Evolutionary conservation across 1,140 invertebrate genomes (phyloP).

Genomic region (Heterodera schachtii): DNA sequence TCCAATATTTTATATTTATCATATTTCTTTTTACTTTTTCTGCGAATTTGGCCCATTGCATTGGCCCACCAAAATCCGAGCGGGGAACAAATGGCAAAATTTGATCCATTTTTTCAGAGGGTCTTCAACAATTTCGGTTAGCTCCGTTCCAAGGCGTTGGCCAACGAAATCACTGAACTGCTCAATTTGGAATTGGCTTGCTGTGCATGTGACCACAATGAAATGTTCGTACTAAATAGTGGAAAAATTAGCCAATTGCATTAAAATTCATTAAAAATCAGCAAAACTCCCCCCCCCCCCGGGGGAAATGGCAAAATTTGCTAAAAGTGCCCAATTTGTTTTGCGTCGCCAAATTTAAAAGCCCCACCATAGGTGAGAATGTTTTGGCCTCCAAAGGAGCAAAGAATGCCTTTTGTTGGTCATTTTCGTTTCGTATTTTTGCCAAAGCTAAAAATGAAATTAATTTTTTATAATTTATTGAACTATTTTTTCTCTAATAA

Average conservation of each 20-base stretch:
- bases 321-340: neutral
- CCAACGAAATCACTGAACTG: conserved; percentile 15
- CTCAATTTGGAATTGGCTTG: neutral
- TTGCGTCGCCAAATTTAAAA: neutral
- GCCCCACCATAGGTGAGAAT: neutral
- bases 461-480: neutral
- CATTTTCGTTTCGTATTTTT: neutral
- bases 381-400: neutral
- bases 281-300: too few relatives aligned
- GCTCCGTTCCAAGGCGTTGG: neutral
- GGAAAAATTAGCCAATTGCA: neutral
- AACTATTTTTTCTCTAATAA: neutral
- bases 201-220: conserved; percentile 13
- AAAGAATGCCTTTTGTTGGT: neutral
- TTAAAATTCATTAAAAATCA: too few relatives aligned
- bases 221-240: conserved; percentile 19
- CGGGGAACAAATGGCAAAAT: neutral
- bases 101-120: neutral
- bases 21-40: neutral
- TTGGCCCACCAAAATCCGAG: neutral
- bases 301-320: too few relatives aligned
- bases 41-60: neutral
- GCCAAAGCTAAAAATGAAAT: neutral
- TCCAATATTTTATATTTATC: neutral
- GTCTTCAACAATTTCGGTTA: conserved; percentile 12